Evolutionary conservation across 2,113 vertebrate species (phyloP).

Genomic region (Chaenogobius annularis): DNA sequence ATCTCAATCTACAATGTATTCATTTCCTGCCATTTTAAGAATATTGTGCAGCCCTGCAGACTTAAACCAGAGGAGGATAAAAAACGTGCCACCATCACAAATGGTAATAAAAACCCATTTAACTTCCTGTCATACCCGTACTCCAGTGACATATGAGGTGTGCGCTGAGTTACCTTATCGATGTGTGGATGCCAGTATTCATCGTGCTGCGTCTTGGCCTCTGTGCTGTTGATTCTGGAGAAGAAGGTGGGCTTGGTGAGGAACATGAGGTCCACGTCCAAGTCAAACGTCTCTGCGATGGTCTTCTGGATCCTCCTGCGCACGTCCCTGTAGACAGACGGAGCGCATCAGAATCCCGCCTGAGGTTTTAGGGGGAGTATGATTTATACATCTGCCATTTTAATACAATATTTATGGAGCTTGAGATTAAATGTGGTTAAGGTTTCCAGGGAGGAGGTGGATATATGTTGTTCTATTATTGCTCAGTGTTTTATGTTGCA

Average conservation of each 20-base stretch:
- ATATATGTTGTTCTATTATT: no score
- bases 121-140: not conserved
- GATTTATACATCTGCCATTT: not conserved
- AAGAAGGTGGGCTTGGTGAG: constrained; percentile 98
- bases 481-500: no score
- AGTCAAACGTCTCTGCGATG: constrained; percentile 83
- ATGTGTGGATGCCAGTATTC: constrained; percentile 97
- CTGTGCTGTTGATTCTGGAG: constrained; percentile 91
- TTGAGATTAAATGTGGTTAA: not conserved
- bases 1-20: no score
- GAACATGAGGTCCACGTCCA: constrained; percentile 79
- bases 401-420: not conserved
- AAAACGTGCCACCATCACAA: no score
- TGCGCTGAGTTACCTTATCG: constrained; percentile 83
- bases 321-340: constrained; percentile 74
- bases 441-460: not conserved
- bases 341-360: not conserved
- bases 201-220: constrained; percentile 87
- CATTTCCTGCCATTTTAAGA: no score
- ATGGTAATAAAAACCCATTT: no score
- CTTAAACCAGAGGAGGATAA: no score
- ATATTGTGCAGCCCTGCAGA: no score
- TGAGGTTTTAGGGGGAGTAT: no score
- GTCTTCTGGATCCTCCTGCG: constrained; percentile 83
- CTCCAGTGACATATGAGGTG: not conserved